Evolutionary conservation across 2,888 invertebrate species (phyloP).

Genomic region (Agonopterix arenella): DNA sequence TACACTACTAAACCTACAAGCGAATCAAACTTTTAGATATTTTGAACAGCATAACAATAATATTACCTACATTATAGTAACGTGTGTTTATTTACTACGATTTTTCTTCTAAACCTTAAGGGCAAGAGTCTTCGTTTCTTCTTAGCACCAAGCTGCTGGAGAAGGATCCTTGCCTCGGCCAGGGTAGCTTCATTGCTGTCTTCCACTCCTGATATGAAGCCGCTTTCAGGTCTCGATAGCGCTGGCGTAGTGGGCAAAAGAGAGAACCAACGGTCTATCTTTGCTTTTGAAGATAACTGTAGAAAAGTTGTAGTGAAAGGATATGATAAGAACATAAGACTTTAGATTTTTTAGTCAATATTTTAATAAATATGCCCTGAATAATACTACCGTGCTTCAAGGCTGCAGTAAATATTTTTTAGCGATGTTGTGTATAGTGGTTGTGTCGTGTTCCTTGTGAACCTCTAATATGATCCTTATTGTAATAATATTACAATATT

Average conservation of each 20-base stretch:
- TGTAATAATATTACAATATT: too few relatives aligned
- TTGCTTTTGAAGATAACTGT: conserved; percentile 85
- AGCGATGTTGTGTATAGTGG: too few relatives aligned
- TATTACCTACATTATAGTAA: not conserved
- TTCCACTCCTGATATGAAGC: conserved; percentile 83
- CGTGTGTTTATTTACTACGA: conserved; percentile 72
- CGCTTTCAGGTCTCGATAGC: conserved; percentile 85
- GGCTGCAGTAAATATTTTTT: too few relatives aligned
- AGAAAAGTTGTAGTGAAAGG: conserved; percentile 11
- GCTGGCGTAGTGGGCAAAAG: conserved; percentile 78
- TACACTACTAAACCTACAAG: too few relatives aligned
- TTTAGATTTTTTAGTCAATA: not conserved
- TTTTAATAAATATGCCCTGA: too few relatives aligned
- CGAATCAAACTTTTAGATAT: conserved; percentile 3
- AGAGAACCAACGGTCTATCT: conserved; percentile 90
- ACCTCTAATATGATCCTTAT: too few relatives aligned
- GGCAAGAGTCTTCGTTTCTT: conserved; percentile 83
- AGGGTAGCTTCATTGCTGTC: conserved; percentile 76
- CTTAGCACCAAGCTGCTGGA: conserved; percentile 82
- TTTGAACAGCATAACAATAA: conserved; percentile 25
- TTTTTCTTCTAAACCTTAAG: conserved; percentile 83
- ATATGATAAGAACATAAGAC: conserved; percentile 3
- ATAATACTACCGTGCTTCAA: too few relatives aligned
- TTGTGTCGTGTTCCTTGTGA: too few relatives aligned
- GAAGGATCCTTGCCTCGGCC: conserved; percentile 81